A percentile compares a stretch with the other conserved stretches of the same genome.
phyloP scores from a whole-genome alignment of 1,140 invertebrate genomes.

The Lethrus apterus region DNA sequence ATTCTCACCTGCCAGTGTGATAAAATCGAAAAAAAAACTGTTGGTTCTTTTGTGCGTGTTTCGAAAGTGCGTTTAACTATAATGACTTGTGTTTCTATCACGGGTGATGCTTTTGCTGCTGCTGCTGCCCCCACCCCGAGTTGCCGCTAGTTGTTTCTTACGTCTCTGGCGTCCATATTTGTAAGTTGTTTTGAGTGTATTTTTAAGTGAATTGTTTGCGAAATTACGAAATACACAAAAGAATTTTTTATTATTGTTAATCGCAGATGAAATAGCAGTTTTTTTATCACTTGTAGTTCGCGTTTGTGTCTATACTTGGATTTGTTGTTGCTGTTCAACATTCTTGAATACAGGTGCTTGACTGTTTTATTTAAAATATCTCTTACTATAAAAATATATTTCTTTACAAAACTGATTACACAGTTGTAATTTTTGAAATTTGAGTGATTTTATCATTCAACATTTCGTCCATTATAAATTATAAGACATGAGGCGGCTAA shows the following conservation, averaged over 20 bases:
- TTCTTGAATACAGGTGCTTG: background rate
- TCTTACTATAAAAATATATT: no score
- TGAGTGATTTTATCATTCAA: no score
- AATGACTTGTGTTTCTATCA: background rate
- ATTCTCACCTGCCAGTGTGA: conserved; percentile 29
- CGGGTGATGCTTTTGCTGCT: background rate
- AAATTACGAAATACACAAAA: background rate
- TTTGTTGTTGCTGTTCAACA: no score
- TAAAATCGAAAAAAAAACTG: conserved; percentile 2
- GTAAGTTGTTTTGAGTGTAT: conserved; percentile 19
- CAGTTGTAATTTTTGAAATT: no score
- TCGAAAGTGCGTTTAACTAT: background rate
- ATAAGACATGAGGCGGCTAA: no score
- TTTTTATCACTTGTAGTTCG: no score
- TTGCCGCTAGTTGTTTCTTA: background rate
- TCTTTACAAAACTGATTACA: no score
- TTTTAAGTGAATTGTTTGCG: background rate
- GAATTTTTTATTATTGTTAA: no score
- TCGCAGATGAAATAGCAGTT: no score
- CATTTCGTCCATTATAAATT: no score
- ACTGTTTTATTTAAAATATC: background rate
- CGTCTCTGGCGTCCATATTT: conserved; percentile 33
- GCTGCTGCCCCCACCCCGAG: background rate
- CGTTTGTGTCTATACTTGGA: no score
- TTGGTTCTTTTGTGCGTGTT: background rate